phyloP scores from a whole-genome alignment of 92 coral and sea anemone species.

The Umimayanthus chanpuru region DNA sequence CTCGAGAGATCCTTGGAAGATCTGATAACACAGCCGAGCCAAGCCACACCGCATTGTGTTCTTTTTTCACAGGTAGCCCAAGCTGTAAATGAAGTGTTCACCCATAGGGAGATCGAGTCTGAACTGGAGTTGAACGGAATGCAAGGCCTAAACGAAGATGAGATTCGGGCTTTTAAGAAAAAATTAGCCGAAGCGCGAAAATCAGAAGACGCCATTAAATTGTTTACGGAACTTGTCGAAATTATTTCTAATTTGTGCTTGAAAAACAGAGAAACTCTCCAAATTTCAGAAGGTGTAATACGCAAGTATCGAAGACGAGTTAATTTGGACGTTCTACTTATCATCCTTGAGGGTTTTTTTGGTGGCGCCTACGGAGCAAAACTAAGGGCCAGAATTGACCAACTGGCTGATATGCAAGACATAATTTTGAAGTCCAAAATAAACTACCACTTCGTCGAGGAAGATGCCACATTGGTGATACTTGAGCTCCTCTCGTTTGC shows the following conservation, averaged over 20 bases:
- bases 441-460: neutral
- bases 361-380: neutral
- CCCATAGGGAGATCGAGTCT: neutral
- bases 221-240: conserved; percentile 11
- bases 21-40: neutral
- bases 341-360: neutral
- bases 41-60: neutral
- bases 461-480: conserved; percentile 17
- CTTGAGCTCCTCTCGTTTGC: conserved; percentile 23
- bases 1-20: conserved; percentile 10
- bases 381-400: conserved; percentile 20
- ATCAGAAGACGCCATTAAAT: neutral
- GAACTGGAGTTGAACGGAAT: conserved; percentile 10
- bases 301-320: conserved; percentile 8
- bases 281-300: neutral
- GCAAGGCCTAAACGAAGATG: conserved; percentile 1
- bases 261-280: neutral
- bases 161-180: neutral
- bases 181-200: neutral
- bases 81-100: conserved; percentile 1
- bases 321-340: neutral
- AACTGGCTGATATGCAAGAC: conserved; percentile 3
- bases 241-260: conserved; percentile 5
- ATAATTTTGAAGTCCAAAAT: conserved; percentile 10
- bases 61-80: neutral